Percentiles rank a stretch among this genome's conserved stretches.
Conservation (phyloP, 2,113 vertebrate species). For the Chionodraco myersi region DNA sequence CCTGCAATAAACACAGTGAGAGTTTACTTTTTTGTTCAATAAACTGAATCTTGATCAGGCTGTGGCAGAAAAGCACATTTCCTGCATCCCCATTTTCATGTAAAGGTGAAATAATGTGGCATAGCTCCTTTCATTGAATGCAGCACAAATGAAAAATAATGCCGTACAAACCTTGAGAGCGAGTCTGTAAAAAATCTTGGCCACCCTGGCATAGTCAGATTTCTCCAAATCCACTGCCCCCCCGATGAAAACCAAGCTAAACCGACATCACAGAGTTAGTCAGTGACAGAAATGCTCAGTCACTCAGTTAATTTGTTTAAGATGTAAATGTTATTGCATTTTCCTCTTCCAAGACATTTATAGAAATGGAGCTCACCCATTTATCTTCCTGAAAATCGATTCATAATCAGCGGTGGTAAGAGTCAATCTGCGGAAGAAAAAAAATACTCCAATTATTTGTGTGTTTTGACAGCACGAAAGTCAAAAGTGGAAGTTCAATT, state of each 20-base stretch:
- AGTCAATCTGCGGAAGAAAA: constrained; percentile 74
- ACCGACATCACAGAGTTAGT: background rate
- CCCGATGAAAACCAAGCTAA: constrained; percentile 83
- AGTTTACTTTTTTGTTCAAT: background rate
- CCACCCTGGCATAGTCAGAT: constrained; percentile 83
- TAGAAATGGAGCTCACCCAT: constrained; percentile 77
- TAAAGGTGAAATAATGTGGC: background rate
- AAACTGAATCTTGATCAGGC: background rate
- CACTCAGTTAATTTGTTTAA: too few species aligned
- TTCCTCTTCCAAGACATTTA: background rate
- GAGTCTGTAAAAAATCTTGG: constrained; percentile 81
- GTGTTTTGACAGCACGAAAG: background rate
- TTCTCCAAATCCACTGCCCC: constrained; percentile 77
- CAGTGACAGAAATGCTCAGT: background rate
- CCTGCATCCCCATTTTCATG: background rate
- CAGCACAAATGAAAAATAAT: background rate
- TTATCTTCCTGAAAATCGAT: constrained; percentile 83
- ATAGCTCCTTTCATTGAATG: background rate
- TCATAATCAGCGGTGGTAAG: constrained; percentile 79
- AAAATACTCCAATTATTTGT: background rate
- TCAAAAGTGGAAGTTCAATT: background rate
- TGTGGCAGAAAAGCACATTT: background rate
- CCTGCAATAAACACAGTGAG: constrained; percentile 69
- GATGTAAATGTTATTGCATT: background rate
- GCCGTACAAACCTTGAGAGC: constrained; percentile 77